Base-by-base conservation (phyloP, 2,888 invertebrate genomes). In the Bombylius major region DNA sequence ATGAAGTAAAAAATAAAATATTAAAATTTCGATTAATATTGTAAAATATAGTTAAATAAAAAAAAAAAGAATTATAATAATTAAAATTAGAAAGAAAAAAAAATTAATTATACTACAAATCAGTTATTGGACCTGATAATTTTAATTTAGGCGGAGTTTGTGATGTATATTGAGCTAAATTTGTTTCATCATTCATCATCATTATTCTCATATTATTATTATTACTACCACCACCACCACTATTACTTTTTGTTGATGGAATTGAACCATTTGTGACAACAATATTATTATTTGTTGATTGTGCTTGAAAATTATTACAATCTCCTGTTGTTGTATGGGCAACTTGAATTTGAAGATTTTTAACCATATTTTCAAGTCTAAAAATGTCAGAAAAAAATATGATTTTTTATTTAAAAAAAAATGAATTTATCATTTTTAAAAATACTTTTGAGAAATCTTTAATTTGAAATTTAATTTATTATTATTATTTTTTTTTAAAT, bases 281-380 rank as follows among this genome's bases (percentile, higher is more conserved):
- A 48, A 9, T 31, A 46, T 46, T 46, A 46, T 46, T 9, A 14
- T 36, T 32, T 13, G 31, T 7, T 34, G 32, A 23, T 23, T 23
- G 23, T 23, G 23, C 23, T 23, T 23, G 23, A 23, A 23, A 12
- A n/a, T 34, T 36, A 48, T 46, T 42, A 52, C 50, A 14, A 31
- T 55, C 46, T 14, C 6, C 14, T 11, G 47, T 9, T 39, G 64
- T 9, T 39, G 64, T 62, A 57, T 65, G 64, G 53, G 63, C 62
- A 45, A 60, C 58, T 58, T 69, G 66, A 58, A 65, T 61, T 62
- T 65, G 69, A 62, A 72, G 66, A 65, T 66, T 69, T 65, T 69
- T 71, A 66, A 73, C 71, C 70, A 73, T 70, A 66, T 70, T 70
- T 67, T 73, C 73, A 65, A 73, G 70, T 66, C 73, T 73, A 68